Evolutionary conservation across 2,113 vertebrate species (phyloP).

Genomic region (Petaurus breviceps): DNA sequence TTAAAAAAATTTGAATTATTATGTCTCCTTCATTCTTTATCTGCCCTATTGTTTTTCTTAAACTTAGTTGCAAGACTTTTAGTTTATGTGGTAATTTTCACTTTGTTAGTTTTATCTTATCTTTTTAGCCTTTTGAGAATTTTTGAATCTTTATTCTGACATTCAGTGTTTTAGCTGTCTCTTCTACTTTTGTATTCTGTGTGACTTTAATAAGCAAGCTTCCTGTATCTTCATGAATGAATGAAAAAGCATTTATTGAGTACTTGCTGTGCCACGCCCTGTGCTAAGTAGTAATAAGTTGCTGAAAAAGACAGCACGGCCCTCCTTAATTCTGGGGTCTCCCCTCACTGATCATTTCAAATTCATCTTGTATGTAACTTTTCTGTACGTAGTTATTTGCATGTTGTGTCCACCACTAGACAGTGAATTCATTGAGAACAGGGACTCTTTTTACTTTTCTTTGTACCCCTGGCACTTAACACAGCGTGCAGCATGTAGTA

Average conservation of each 20-base stretch:
- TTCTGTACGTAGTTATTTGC: too few species aligned
- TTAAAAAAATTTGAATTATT: conserved; percentile 15
- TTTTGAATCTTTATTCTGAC: conserved; percentile 23
- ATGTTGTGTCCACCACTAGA: too few species aligned
- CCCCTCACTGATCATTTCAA: too few species aligned
- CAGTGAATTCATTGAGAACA: too few species aligned
- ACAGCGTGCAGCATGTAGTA: background rate
- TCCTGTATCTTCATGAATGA: background rate
- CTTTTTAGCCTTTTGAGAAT: conserved; percentile 6
- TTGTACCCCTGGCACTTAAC: background rate
- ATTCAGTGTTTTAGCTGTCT: background rate
- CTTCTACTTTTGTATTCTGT: conserved; percentile 7
- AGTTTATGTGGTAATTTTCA: conserved; percentile 24
- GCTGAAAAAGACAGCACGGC: background rate
- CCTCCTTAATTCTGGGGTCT: background rate
- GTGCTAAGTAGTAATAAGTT: background rate
- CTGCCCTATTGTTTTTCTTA: too few species aligned
- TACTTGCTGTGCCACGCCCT: too few species aligned
- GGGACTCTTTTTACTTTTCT: too few species aligned
- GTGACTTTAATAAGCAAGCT: background rate
- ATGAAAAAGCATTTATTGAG: background rate
- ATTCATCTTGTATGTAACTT: background rate
- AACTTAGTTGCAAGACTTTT: background rate
- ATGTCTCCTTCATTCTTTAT: background rate
- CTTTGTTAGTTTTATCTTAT: conserved; percentile 38